These are phyloP conservation scores for Salvelinus namaycush DNA, from an alignment of 2,113 vertebrate species.

Conservation along the genomic window DNA sequence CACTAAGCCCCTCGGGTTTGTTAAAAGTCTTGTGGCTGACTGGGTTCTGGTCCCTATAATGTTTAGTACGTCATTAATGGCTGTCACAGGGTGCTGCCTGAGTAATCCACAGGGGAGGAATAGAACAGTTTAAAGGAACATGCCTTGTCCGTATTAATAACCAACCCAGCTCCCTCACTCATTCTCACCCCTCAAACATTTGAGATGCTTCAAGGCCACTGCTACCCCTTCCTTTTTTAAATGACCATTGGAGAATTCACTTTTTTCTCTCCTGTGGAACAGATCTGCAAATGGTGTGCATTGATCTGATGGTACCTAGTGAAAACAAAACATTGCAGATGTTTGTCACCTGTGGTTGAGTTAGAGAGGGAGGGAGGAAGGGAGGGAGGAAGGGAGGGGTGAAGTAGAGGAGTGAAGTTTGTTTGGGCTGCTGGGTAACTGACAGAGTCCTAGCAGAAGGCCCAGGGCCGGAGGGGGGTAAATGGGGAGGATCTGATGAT, in stretches of 20 bases:
- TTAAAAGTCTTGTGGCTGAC: conserved; percentile 61
- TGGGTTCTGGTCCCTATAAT: conserved; percentile 54
- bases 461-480: conserved; percentile 14
- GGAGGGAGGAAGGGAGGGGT: not conserved
- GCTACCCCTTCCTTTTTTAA: not conserved
- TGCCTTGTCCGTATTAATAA: conserved; percentile 17
- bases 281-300: not conserved
- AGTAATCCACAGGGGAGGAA: conserved; percentile 36
- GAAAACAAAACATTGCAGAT: conserved; percentile 12
- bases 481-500: conserved; percentile 28
- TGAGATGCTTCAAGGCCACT: conserved; percentile 8
- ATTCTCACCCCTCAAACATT: conserved; percentile 1
- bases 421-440: not conserved
- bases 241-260: not conserved
- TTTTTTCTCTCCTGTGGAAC: not conserved
- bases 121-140: conserved; percentile 7
- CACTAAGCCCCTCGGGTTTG: conserved; percentile 59
- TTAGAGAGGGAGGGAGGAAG: no score
- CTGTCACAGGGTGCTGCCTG: conserved; percentile 52
- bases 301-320: conserved; percentile 42
- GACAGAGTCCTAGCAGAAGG: conserved; percentile 25
- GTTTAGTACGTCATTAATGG: conserved; percentile 65
- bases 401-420: not conserved
- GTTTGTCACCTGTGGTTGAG: not conserved
- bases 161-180: conserved; percentile 6